Conservation (phyloP, 1,140 invertebrate species). For the Papilio polyxenes region DNA sequence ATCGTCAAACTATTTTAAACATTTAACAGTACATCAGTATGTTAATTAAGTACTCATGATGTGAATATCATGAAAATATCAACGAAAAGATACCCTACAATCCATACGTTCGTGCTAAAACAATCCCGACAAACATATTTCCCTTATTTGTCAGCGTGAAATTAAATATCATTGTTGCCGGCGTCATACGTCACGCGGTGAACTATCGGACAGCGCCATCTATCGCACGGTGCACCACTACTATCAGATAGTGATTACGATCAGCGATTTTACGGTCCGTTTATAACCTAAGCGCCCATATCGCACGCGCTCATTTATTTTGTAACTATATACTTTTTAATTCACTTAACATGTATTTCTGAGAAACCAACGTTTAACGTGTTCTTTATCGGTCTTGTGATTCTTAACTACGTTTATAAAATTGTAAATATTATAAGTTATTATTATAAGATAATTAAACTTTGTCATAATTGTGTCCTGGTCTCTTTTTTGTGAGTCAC, state of each 20-base stretch:
- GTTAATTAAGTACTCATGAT: too few relatives aligned
- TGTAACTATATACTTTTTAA: not conserved
- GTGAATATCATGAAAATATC: too few relatives aligned
- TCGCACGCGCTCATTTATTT: conserved; percentile 27
- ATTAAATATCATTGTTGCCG: not conserved
- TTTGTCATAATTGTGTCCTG: not conserved
- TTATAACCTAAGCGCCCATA: conserved; percentile 38
- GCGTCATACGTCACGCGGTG: not conserved
- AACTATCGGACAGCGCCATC: conserved; percentile 20
- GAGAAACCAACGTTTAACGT: not conserved
- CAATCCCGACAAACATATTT: not conserved
- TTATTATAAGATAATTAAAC: too few relatives aligned
- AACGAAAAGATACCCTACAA: too few relatives aligned
- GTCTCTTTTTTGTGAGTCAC: not conserved
- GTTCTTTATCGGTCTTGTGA: not conserved
- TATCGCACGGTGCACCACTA: not conserved
- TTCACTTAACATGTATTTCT: not conserved
- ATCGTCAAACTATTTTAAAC: too few relatives aligned
- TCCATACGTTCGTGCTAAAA: not conserved
- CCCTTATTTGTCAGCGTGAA: not conserved
- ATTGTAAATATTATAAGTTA: too few relatives aligned
- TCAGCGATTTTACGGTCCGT: conserved; percentile 36
- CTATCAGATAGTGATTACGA: conserved; percentile 29
- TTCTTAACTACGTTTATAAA: not conserved
- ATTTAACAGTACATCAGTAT: too few relatives aligned